A percentile compares a stretch with the other conserved stretches of the same genome.
phyloP scores from a whole-genome alignment of 1,140 invertebrate genomes.

The Dolichoris vasculosae region DNA sequence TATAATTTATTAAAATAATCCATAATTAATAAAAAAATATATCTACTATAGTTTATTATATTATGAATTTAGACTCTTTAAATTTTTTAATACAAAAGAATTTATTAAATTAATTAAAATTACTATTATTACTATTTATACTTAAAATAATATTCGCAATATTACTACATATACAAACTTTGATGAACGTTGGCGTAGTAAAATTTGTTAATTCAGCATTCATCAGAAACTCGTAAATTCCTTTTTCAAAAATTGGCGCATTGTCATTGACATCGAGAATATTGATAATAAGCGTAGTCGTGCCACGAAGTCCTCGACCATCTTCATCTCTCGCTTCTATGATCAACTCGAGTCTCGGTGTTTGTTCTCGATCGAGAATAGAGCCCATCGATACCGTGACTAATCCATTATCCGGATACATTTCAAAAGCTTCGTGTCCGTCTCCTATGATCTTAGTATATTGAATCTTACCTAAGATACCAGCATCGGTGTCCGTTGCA shows the following conservation, averaged over 20 bases:
- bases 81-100: too few relatives aligned
- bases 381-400: constrained; percentile 86
- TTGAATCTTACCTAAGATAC: constrained; percentile 81
- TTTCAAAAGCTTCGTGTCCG: constrained; percentile 82
- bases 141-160: too few relatives aligned
- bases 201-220: constrained; percentile 83
- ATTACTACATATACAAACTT: constrained; percentile 69
- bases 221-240: constrained; percentile 87
- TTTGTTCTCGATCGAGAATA: constrained; percentile 88
- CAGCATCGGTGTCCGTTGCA: constrained; percentile 85
- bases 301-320: constrained; percentile 84
- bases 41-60: too few relatives aligned
- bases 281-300: constrained; percentile 83
- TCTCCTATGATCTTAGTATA: constrained; percentile 86
- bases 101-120: background rate
- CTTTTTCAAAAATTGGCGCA: constrained; percentile 86
- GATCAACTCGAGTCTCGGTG: constrained; percentile 83
- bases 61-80: too few relatives aligned
- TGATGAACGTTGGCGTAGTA: constrained; percentile 82
- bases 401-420: constrained; percentile 86
- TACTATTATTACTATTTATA: too few relatives aligned
- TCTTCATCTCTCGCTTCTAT: constrained; percentile 91
- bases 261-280: constrained; percentile 92
- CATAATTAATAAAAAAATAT: too few relatives aligned
- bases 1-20: constrained; percentile 59